Conservation (phyloP, 2,888 invertebrate genomes). For the Pyrrhosoma nymphula region DNA sequence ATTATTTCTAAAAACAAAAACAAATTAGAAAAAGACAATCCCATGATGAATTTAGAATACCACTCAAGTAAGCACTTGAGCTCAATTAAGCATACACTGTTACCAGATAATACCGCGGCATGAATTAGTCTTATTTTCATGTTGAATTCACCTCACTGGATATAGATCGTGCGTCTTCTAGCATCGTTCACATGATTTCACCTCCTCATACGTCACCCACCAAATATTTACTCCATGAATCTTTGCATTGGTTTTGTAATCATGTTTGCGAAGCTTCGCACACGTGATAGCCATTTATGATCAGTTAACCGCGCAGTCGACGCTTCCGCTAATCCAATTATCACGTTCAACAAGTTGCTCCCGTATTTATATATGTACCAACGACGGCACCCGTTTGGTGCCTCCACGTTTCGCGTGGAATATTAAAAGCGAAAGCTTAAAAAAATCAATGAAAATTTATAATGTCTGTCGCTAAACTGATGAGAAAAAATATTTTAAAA, state of each 20-base stretch:
- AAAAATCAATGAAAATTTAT: not conserved
- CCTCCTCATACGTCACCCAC: not conserved
- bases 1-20: no score
- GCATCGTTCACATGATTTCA: not conserved
- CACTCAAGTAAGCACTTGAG: no score
- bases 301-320: constrained; percentile 12
- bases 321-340: constrained; percentile 13
- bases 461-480: not conserved
- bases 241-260: constrained; percentile 22
- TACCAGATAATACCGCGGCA: no score
- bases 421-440: not conserved
- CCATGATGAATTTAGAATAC: no score
- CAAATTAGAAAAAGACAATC: no score
- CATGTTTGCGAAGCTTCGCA: not conserved
- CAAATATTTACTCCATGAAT: constrained; percentile 31
- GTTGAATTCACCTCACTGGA: not conserved
- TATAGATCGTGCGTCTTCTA: not conserved
- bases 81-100: no score
- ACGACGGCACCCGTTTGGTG: not conserved
- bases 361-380: not conserved
- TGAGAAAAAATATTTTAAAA: not conserved
- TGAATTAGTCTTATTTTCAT: not conserved
- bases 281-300: constrained; percentile 18
- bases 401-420: not conserved
- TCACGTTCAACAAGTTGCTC: constrained; percentile 19